Evolutionary conservation across 2,113 vertebrate species (phyloP).

Genomic region (Trochalopteron elliotii): DNA sequence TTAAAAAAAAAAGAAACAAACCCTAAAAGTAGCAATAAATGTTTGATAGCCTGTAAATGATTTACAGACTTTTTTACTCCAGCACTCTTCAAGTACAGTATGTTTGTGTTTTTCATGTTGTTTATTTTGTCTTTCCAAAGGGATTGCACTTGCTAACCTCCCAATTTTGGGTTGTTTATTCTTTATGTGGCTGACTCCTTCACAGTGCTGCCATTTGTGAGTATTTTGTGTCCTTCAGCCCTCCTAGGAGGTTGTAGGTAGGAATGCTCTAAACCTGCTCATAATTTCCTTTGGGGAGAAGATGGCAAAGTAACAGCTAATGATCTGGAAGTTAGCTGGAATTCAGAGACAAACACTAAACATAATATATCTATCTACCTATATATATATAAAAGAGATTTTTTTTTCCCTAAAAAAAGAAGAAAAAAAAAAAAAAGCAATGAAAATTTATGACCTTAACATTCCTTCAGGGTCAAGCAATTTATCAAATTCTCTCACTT

Average conservation of each 20-base stretch:
- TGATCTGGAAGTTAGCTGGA: slow-evolving; percentile 64
- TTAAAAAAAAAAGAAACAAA: neutral
- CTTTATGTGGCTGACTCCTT: slow-evolving; percentile 19
- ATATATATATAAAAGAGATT: slow-evolving; percentile 21
- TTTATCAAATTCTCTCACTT: slow-evolving; percentile 98
- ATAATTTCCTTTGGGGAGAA: slow-evolving; percentile 24
- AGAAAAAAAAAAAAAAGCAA: slow-evolving; percentile 79
- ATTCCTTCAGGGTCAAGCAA: slow-evolving; percentile 98
- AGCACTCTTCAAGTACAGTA: neutral
- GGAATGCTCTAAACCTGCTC: slow-evolving; percentile 9
- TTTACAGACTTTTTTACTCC: slow-evolving; percentile 7
- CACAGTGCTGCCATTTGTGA: neutral
- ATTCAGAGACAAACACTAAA: slow-evolving; percentile 72
- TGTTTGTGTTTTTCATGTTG: neutral
- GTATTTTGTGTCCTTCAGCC: neutral
- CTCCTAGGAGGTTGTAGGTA: slow-evolving; percentile 13
- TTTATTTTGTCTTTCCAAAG: slow-evolving; percentile 17
- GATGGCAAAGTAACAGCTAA: slow-evolving; percentile 32
- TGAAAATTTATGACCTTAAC: slow-evolving; percentile 96
- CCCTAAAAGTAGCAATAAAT: neutral
- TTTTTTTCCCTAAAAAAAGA: slow-evolving; percentile 11
- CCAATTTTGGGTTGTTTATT: neutral
- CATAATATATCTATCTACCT: slow-evolving; percentile 71
- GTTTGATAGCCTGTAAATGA: neutral
- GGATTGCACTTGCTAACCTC: slow-evolving; percentile 35